phyloP scores from a whole-genome alignment of 2,888 invertebrate species.

The Lapara coniferarum region DNA sequence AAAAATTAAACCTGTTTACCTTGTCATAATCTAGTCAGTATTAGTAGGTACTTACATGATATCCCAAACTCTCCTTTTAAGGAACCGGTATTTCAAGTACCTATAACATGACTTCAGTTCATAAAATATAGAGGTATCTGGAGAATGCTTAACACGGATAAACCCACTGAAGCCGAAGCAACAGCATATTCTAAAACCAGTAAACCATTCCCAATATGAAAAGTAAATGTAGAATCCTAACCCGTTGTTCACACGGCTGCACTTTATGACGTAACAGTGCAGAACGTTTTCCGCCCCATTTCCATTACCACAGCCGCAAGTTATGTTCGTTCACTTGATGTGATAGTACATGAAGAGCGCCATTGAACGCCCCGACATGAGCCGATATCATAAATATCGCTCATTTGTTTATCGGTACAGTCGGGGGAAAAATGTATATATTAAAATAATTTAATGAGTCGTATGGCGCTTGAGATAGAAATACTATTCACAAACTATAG shows the following conservation, averaged over 20 bases:
- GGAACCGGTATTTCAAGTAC: too few species aligned
- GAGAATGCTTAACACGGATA: not conserved
- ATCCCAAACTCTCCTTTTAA: too few species aligned
- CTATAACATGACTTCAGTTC: too few species aligned
- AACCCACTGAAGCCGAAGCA: not conserved
- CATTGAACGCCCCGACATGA: conserved; percentile 28
- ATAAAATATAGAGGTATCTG: too few species aligned
- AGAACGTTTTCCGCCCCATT: conserved; percentile 21
- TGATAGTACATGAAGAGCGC: conserved; percentile 19
- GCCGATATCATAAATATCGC: conserved; percentile 37
- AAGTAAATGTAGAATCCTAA: conserved; percentile 2
- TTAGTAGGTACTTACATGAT: too few species aligned
- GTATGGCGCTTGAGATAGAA: too few species aligned
- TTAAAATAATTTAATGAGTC: too few species aligned
- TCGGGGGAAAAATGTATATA: not conserved
- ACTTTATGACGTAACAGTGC: conserved; percentile 18
- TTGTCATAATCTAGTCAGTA: too few species aligned
- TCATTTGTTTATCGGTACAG: conserved; percentile 29
- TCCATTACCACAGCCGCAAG: conserved; percentile 17
- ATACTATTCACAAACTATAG: too few species aligned
- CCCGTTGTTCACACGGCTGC: conserved; percentile 12
- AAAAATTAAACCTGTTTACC: too few species aligned
- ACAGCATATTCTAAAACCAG: not conserved
- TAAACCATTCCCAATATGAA: not conserved
- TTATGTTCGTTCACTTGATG: conserved; percentile 22